Conservation (phyloP, 2,888 invertebrate species). For the Hemaris fuciformis region DNA sequence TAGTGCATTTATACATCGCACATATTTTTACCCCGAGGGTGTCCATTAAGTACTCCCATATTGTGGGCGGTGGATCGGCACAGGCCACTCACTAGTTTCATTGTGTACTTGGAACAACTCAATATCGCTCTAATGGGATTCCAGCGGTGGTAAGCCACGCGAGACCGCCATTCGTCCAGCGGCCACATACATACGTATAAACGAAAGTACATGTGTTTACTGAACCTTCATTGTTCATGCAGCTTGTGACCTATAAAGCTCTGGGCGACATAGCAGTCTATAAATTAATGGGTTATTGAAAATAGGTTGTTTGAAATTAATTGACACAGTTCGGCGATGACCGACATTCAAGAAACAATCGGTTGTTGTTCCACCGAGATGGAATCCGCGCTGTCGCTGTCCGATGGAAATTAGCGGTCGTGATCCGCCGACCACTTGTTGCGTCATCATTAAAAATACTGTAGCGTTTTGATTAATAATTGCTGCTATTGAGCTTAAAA, state of each 20-base stretch:
- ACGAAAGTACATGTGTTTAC: slow-evolving; percentile 53
- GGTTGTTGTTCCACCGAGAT: slow-evolving; percentile 32
- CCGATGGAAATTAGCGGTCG: slow-evolving; percentile 40
- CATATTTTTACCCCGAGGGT: slow-evolving; percentile 42
- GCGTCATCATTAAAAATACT: slow-evolving; percentile 45
- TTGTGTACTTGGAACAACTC: slow-evolving; percentile 64
- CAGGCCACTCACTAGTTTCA: slow-evolving; percentile 47
- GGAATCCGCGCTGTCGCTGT: slow-evolving; percentile 32
- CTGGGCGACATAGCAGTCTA: slow-evolving; percentile 14
- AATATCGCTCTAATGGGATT: slow-evolving; percentile 76
- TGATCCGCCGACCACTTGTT: slow-evolving; percentile 34
- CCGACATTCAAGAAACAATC: slow-evolving; percentile 23
- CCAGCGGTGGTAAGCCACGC: slow-evolving; percentile 64
- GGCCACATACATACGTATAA: slow-evolving; percentile 26
- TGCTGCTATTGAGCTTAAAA: background rate
- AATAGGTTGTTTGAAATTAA: slow-evolving; percentile 9
- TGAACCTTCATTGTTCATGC: slow-evolving; percentile 51
- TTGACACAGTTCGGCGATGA: slow-evolving; percentile 14
- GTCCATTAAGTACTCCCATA: slow-evolving; percentile 48
- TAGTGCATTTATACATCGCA: slow-evolving; percentile 32
- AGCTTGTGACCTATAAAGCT: slow-evolving; percentile 50
- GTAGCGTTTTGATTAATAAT: slow-evolving; percentile 21
- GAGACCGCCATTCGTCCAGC: slow-evolving; percentile 53
- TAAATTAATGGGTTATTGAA: slow-evolving; percentile 8
- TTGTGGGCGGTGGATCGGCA: slow-evolving; percentile 50